Conservation (phyloP, 2,797 vertebrate species). For the Chromis chromis region DNA sequence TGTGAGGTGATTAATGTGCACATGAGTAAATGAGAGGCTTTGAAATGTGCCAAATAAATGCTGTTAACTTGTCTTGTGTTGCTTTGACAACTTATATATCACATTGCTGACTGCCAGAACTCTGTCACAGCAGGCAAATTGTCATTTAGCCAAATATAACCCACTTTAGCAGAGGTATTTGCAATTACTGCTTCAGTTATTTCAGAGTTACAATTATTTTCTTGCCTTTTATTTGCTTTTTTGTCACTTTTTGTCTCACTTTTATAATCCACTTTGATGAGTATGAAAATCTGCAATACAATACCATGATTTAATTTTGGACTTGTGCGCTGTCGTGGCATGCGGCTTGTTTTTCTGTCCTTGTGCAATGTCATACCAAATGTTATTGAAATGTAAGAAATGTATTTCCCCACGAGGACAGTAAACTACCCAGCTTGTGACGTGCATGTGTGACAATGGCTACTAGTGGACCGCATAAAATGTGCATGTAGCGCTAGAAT, state of each 20-base stretch:
- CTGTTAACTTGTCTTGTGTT: neutral
- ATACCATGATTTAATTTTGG: neutral
- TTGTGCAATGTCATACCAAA: slow-evolving; percentile 36
- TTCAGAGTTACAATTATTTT: neutral
- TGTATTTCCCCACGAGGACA: slow-evolving; percentile 31
- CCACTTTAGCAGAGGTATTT: neutral
- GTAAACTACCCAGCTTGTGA: slow-evolving; percentile 27
- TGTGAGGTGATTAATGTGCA: no score
- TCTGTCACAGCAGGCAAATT: neutral
- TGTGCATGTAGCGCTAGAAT: slow-evolving; percentile 36
- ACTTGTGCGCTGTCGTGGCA: slow-evolving; percentile 9
- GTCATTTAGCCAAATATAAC: neutral
- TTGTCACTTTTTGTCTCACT: neutral
- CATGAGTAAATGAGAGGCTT: neutral
- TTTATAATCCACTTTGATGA: neutral
- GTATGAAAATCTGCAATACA: neutral
- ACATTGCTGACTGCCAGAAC: neutral
- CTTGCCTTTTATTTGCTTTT: no score
- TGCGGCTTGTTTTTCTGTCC: slow-evolving; percentile 37
- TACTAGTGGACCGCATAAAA: slow-evolving; percentile 25
- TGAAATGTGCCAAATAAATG: slow-evolving; percentile 4
- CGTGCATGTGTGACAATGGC: slow-evolving; percentile 38
- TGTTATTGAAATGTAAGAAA: slow-evolving; percentile 28
- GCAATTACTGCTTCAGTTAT: neutral
- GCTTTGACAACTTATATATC: neutral